phyloP scores from a whole-genome alignment of 2,888 invertebrate species.

The Limnephilus lunatus region DNA sequence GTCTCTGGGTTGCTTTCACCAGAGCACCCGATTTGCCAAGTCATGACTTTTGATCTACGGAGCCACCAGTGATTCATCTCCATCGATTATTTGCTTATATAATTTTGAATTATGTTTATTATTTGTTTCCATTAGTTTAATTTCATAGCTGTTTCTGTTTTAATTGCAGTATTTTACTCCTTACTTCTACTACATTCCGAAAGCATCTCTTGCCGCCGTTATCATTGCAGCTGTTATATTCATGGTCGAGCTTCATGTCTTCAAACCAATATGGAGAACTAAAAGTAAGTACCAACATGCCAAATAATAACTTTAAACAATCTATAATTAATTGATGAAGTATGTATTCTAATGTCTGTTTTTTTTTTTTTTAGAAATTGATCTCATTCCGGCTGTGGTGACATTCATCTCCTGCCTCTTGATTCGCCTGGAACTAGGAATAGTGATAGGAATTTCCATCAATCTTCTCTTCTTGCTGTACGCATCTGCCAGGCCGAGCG shows the following conservation, averaged over 20 bases:
- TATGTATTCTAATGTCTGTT: background rate
- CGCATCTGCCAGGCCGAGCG: conserved; percentile 89
- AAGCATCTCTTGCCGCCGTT: conserved; percentile 87
- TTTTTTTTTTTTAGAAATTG: conserved; percentile 81
- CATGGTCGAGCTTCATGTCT: conserved; percentile 89
- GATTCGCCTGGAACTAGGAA: conserved; percentile 91
- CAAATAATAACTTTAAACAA: background rate
- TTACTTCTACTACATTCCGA: conserved; percentile 89
- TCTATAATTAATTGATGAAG: background rate
- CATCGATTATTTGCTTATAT: background rate
- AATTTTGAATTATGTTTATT: background rate
- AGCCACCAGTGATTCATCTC: background rate
- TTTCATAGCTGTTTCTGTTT: conserved; percentile 67
- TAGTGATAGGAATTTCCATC: conserved; percentile 87
- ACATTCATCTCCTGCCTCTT: conserved; percentile 90
- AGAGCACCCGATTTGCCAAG: too few species aligned
- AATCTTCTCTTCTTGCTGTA: conserved; percentile 90
- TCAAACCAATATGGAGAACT: conserved; percentile 88
- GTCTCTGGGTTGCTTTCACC: too few species aligned
- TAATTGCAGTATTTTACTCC: conserved; percentile 87
- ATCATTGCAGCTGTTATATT: conserved; percentile 92
- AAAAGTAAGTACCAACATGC: conserved; percentile 79
- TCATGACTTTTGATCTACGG: too few species aligned
- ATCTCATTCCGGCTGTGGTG: conserved; percentile 88
- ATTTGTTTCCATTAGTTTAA: background rate